Evolutionary conservation across 2,888 invertebrate genomes (phyloP).

Genomic region (Pyralis farinalis): DNA sequence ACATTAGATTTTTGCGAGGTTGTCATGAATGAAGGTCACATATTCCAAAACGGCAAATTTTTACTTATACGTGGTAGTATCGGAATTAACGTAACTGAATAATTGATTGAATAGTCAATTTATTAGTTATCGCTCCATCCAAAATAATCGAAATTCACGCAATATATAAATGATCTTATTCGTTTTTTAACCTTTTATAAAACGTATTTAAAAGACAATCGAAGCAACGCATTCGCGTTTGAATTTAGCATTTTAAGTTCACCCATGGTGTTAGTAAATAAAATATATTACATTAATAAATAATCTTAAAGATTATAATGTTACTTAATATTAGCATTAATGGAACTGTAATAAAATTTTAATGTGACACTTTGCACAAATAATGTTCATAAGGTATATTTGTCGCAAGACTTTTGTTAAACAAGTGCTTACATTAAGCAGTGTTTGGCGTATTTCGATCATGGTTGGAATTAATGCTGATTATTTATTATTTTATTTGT

Average conservation of each 20-base stretch:
- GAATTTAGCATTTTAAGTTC: slow-evolving; percentile 17
- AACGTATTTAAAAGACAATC: neutral
- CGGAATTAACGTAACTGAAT: no score
- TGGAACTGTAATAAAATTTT: slow-evolving; percentile 28
- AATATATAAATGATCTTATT: neutral
- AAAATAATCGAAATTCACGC: no score
- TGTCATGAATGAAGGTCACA: no score
- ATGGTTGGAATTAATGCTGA: slow-evolving; percentile 11
- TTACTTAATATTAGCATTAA: slow-evolving; percentile 18
- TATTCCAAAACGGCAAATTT: no score
- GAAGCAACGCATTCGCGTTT: slow-evolving; percentile 1
- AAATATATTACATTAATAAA: slow-evolving; percentile 5
- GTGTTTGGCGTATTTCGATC: slow-evolving; percentile 32
- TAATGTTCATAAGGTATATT: slow-evolving; percentile 20
- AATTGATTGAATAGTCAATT: no score
- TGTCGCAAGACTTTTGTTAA: slow-evolving; percentile 32
- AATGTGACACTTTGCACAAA: slow-evolving; percentile 45
- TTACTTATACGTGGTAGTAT: no score
- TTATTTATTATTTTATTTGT: slow-evolving; percentile 26
- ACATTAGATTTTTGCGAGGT: no score
- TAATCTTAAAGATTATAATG: slow-evolving; percentile 22
- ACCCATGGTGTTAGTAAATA: neutral
- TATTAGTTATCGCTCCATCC: no score
- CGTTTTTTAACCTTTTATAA: neutral
- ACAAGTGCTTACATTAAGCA: slow-evolving; percentile 51